Evolutionary conservation across 2,113 vertebrate genomes (phyloP), one percentile per base, ranked within the genome.

Genomic region (Xerus inauris): DNA sequence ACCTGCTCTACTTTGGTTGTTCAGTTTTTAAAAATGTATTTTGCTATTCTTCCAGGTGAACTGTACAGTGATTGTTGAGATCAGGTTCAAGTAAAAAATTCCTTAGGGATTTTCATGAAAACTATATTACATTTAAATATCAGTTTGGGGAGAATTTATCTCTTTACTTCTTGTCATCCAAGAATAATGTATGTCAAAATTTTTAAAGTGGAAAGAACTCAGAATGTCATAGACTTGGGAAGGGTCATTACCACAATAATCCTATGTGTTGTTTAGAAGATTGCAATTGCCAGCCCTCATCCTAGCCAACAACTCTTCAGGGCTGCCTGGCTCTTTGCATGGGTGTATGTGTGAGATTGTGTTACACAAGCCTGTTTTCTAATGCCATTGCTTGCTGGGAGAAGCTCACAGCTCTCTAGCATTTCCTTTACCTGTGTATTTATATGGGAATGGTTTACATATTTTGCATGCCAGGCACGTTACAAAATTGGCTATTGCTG

Each of bases 81-180:
- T 91, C 47, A 82, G 28, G 9, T 85, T 91, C 19, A 17, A 88
- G 62, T 86, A 5, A 81, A 59, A 93, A 91, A 96, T 62, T 62
- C 59, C 59, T 91, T 65, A 49, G 30, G 49, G 14, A 75, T 95
- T 91, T 92, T 87, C 13, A 47, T 51, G 32, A 22, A 85, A 51
- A 91, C 69, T 89, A 94, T 47, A 93, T 92, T 47, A 65, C 12
- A 82, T 76, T 95, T 92, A 92, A 94, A 76, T 87, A 96, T 76
- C 77, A 77, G 20, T 92, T 94, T 80, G 51, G 40, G 45, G 28
- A 65, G 35, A 76, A 81, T 85, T 92, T 87, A 19, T 83, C 73
- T 76, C 71, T 89, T 89, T 91, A 72, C 28, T 91, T 54, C 20
- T 79, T 92, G 20, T 94, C 76, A 64, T 90, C 35, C 30, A 80